A percentile compares a stretch with the other conserved stretches of the same genome.
Evolutionary conservation across 2,888 invertebrate genomes (phyloP).

Genomic region (Nowickia ferox): DNA sequence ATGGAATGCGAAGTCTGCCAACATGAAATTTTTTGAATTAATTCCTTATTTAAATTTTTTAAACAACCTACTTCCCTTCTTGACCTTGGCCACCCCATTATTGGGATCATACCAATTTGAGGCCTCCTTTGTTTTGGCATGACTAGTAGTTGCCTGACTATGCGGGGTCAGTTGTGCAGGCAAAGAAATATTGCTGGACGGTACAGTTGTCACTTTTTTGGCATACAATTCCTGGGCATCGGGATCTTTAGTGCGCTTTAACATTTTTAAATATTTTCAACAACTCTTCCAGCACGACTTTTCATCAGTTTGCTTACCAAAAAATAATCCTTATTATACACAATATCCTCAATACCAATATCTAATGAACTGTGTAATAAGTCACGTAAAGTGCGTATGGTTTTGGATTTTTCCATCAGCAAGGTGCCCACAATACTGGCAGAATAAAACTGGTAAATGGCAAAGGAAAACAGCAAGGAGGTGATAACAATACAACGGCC

Average conservation of each 20-base stretch:
- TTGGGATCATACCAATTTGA: slow-evolving; percentile 85
- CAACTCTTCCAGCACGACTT: not conserved
- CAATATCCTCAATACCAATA: slow-evolving; percentile 86
- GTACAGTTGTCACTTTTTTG: slow-evolving; percentile 84
- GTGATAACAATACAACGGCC: slow-evolving; percentile 85
- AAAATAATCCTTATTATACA: slow-evolving; percentile 87
- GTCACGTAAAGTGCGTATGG: slow-evolving; percentile 86
- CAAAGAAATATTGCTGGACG: slow-evolving; percentile 47
- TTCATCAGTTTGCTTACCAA: slow-evolving; percentile 82
- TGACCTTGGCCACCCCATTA: slow-evolving; percentile 85
- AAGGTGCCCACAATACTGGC: slow-evolving; percentile 88
- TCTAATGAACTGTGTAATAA: slow-evolving; percentile 85
- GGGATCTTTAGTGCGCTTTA: slow-evolving; percentile 87
- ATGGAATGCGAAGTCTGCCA: slow-evolving; percentile 87
- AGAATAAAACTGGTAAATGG: slow-evolving; percentile 88
- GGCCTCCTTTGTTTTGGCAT: slow-evolving; percentile 78
- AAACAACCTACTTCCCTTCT: slow-evolving; percentile 83
- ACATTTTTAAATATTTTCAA: not conserved
- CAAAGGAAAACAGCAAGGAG: slow-evolving; percentile 85
- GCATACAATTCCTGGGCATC: slow-evolving; percentile 85
- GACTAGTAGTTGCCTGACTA: slow-evolving; percentile 78
- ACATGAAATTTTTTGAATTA: not conserved
- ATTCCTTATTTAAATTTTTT: not conserved
- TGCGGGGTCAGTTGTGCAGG: slow-evolving; percentile 72
- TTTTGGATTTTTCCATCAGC: slow-evolving; percentile 86